Conservation (phyloP, 2,888 invertebrate genomes). For the Leuctra nigra region DNA sequence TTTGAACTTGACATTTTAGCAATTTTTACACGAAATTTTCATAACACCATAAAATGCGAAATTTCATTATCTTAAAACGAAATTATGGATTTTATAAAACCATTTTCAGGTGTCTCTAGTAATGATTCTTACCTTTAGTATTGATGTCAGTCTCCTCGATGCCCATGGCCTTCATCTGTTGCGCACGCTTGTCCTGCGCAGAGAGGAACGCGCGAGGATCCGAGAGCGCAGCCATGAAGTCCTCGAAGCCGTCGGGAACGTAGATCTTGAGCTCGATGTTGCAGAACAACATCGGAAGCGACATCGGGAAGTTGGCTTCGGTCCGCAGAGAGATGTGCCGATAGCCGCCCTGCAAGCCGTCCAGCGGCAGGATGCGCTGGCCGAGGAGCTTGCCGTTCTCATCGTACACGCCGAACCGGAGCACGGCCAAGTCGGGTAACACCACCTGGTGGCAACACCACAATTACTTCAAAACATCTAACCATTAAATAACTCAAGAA, state of each 20-base stretch:
- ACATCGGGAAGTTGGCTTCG: slow-evolving; percentile 98
- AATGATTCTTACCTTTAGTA: slow-evolving; percentile 37
- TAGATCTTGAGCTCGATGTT: slow-evolving; percentile 99
- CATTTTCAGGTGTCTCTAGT: too few species aligned
- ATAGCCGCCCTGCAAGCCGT: slow-evolving; percentile 93
- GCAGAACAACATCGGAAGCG: slow-evolving; percentile 97
- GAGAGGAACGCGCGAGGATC: slow-evolving; percentile 90
- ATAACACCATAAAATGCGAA: too few species aligned
- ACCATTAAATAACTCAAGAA: too few species aligned
- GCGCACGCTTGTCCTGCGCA: slow-evolving; percentile 76
- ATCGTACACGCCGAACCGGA: slow-evolving; percentile 97
- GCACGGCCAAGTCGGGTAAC: slow-evolving; percentile 92
- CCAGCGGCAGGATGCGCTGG: slow-evolving; percentile 93
- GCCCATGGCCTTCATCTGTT: slow-evolving; percentile 93
- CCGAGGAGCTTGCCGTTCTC: slow-evolving; percentile 95
- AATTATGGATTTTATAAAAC: too few species aligned
- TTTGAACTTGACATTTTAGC: too few species aligned
- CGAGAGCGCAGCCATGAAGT: slow-evolving; percentile 95
- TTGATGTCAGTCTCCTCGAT: slow-evolving; percentile 69
- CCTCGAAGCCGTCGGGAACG: slow-evolving; percentile 98
- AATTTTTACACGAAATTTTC: too few species aligned
- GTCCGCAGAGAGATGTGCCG: slow-evolving; percentile 95
- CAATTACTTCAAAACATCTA: too few species aligned
- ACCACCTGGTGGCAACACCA: slow-evolving; percentile 61
- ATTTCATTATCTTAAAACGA: too few species aligned